Evolutionary conservation across 2,113 vertebrate genomes (phyloP).

Genomic region (Charina bottae): DNA sequence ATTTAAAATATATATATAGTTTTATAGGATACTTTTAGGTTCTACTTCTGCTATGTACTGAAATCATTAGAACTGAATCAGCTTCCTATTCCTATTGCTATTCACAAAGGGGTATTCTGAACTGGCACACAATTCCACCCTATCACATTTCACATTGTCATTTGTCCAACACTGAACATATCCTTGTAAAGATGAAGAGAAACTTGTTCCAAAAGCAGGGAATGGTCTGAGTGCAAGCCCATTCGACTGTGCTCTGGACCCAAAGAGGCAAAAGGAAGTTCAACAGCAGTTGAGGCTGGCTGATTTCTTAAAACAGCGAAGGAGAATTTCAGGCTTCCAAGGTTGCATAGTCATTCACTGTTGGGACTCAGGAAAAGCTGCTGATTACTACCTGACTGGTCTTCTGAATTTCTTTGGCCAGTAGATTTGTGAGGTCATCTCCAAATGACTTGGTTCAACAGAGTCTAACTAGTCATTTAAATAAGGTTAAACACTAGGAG

Average conservation of each 20-base stretch:
- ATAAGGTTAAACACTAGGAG: neutral
- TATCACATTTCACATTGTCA: neutral
- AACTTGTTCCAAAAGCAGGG: neutral
- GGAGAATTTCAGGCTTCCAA: neutral
- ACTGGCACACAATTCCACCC: neutral
- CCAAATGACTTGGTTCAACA: neutral
- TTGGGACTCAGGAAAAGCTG: neutral
- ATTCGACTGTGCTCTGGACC: neutral
- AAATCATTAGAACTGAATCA: neutral
- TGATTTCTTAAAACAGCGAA: neutral
- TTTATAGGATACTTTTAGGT: neutral
- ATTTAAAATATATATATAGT: neutral
- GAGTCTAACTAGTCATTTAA: neutral
- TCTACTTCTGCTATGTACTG: neutral
- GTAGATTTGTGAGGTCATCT: neutral
- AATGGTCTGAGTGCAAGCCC: neutral
- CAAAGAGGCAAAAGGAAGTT: neutral
- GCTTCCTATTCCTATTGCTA: conserved; percentile 23
- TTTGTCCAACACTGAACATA: neutral
- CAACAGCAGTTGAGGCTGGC: neutral
- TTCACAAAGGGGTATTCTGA: neutral
- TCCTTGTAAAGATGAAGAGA: neutral
- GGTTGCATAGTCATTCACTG: neutral
- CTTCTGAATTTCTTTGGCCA: neutral
- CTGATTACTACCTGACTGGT: neutral